Base-by-base conservation (phyloP, 2,888 invertebrate genomes). In the Caenorhabditis zanzibari region DNA sequence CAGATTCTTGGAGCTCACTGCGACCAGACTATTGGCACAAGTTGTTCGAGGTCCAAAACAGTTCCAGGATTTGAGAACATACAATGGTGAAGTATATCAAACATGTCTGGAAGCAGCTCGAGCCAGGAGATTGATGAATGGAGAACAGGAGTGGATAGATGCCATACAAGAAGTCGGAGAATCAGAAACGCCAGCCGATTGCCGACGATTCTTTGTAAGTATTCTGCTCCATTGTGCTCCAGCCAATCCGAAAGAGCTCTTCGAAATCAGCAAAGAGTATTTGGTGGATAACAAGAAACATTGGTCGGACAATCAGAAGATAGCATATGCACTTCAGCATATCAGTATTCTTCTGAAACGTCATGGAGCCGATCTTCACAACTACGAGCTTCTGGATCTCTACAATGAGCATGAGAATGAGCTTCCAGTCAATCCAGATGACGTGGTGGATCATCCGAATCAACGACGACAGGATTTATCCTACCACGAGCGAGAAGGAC, bases 241-340 rank as follows among this genome's bases (percentile, higher is more conserved):
- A 12, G 54, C 54, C 4, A 24, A 47, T 3, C 74, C 81, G 7
- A 19, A 14, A 35, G 69, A 47, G 9, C 35, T 59, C 1, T 59
- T 32, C 35, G 32, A 35, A 7, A 59, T n/a, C 7, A 32, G 19
- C 35, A 35, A 35, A 19, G 28, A 35, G 19, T 0, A 16, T 9
- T 19, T 59, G 32, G 59, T 59, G 28, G 28, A 35, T 1, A 32
- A 19, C n/a, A 35, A 16, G 35, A 9, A n/a, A 0, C 6, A n/a
- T 9, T 22, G 59, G 61, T 26, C 12, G 6, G 26, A 61, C 6
- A 32, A 69, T 14, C 56, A 75, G 35, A 58, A 54, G 14, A 41
- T 26, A 7, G 81, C 81, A 16, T 68, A 63, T 19, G 81, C 81
- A 0, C 54, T 81, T 7, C 41, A 52, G 5, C 81, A 81, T 54